Base-by-base conservation (phyloP, 2,888 invertebrate species). In the Drosophila bunnanda region DNA sequence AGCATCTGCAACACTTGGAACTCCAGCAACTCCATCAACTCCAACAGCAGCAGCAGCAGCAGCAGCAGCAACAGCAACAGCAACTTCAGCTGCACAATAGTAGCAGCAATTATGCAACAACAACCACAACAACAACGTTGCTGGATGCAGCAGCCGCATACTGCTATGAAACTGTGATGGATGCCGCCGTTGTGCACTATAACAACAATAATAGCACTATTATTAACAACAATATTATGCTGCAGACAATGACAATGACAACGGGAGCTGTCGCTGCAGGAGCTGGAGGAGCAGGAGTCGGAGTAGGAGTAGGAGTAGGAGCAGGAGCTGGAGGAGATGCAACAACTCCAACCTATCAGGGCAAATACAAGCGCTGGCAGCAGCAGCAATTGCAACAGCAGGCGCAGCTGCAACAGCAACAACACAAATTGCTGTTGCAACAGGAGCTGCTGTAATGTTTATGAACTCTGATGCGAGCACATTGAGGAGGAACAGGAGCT, bases 301-400 rank as follows among this genome's bases (percentile, higher is more conserved):
- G 54, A 22, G 39, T 13, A 2, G 43, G 0, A 20, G 25, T 25
- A 4, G 41, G 22, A 43, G 22, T 7, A 1, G 57, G 22, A 43
- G 28, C 17, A 15, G 41, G 54, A 43, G 30, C 7, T 6, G 28
- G 25, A 36, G 59, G 28, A 52, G 55, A 28, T 13, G 32, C 62
- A n/a, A n/a, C 64, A 46, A 65, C 87, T 34, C 76, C 69, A 67
- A 74, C 79, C 56, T 80, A 87, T 66, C 64, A 85, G 71, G 78
- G 82, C 59, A 76, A 89, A 78, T 81, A 85, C 64, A 79, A 89
- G 77, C 86, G 88, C 65, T 76, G 86, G 84, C 89, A 86, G 69
- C 89, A 87, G 67, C 83, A 89, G 43, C 82, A 85, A 62, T 68
- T 88, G 76, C 86, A 88, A 44, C 83, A 83, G 65, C 82, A 88